These are phyloP conservation scores for Sigmodon hispidus DNA, from an alignment of 2,113 vertebrate genomes.

Conservation along the genomic window DNA sequence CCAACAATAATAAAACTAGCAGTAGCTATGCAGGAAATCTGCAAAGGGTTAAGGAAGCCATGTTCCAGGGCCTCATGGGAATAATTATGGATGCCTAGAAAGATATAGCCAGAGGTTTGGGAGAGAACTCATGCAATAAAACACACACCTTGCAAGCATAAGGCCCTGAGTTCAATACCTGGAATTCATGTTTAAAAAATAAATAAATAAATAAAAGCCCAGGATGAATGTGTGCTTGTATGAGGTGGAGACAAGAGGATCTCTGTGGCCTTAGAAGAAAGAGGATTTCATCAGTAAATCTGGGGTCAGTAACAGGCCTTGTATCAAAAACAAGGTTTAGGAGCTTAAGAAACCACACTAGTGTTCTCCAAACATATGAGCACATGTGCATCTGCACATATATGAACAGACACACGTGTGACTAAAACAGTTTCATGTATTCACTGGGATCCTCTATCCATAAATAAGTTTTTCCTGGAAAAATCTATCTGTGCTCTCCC, in stretches of 20 bases:
- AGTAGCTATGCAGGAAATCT: background rate
- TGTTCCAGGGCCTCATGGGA: accelerated
- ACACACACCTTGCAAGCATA: background rate
- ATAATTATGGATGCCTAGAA: background rate
- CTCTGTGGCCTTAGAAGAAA: background rate
- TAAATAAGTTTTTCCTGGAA: background rate
- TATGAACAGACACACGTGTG: background rate
- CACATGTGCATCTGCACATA: background rate
- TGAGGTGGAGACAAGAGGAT: background rate
- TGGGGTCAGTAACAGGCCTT: background rate
- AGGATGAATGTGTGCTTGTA: background rate
- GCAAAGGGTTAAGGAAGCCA: background rate
- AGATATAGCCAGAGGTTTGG: background rate
- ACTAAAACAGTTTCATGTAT: background rate
- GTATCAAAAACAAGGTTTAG: background rate
- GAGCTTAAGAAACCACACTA: background rate
- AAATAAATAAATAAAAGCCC: too few relatives aligned
- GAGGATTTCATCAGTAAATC: background rate
- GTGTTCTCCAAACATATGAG: background rate
- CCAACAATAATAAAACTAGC: background rate
- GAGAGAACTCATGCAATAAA: background rate
- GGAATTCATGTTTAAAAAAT: too few relatives aligned
- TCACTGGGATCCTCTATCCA: background rate
- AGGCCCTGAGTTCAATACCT: background rate
- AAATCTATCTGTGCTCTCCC: background rate